phyloP scores from a whole-genome alignment of 1,140 invertebrate genomes.

The Chrysoperla carnea region DNA sequence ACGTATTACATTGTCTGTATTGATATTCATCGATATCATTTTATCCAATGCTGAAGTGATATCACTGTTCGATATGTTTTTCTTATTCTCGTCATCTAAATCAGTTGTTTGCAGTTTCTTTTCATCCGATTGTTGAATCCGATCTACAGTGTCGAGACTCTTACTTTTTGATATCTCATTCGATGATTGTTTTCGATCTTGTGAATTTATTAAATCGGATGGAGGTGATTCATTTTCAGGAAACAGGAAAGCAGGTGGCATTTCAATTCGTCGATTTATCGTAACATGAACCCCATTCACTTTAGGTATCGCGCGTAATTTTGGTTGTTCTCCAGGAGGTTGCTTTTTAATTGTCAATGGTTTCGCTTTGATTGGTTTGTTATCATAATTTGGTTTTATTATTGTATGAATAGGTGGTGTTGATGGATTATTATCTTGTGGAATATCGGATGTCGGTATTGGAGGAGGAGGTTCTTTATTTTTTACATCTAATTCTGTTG shows the following conservation, averaged over 20 bases:
- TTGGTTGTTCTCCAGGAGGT: conserved; percentile 53
- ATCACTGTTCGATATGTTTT: conserved; percentile 1
- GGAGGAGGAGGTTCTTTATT: conserved; percentile 14
- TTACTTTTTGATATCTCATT: conserved; percentile 10
- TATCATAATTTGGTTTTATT: conserved; percentile 27
- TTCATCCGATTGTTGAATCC: neutral
- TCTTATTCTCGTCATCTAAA: neutral
- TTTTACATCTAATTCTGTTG: conserved; percentile 13
- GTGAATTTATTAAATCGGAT: conserved; percentile 9
- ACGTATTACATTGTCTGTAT: conserved; percentile 30
- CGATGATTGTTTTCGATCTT: conserved; percentile 4
- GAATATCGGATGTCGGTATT: conserved; percentile 19
- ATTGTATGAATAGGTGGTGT: conserved; percentile 7
- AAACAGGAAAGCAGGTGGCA: conserved; percentile 64
- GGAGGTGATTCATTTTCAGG: conserved; percentile 51
- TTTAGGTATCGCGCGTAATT: conserved; percentile 35
- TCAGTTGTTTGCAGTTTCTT: conserved; percentile 14
- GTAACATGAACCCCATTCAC: conserved; percentile 40
- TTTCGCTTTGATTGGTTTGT: conserved; percentile 57
- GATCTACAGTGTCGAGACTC: conserved; percentile 22
- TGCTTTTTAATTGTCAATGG: conserved; percentile 63
- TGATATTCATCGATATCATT: conserved; percentile 1
- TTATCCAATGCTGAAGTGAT: neutral
- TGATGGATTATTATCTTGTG: conserved; percentile 17
- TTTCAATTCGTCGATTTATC: conserved; percentile 57